Evolutionary conservation across 1,140 invertebrate genomes (phyloP), one percentile per base, ranked within the genome.

Genomic region (Aethina tumida): DNA sequence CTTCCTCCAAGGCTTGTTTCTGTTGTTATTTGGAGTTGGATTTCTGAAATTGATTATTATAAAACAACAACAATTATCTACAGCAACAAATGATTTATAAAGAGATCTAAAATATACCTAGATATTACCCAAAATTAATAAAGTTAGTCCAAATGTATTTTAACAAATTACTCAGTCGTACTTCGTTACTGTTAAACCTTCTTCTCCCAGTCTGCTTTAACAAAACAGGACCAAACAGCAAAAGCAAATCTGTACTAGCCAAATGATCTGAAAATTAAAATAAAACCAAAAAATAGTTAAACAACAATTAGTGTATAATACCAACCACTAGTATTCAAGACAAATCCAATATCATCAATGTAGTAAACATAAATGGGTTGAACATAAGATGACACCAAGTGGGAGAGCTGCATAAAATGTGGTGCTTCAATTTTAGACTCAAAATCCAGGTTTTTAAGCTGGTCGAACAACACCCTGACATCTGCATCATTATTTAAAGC

Each of bases 191-290:
- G 14, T 64, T 70, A 15, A 75, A 66, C 12, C 70, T 54, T 26
- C 74, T 59, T 19, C 73, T 62, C 2, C 69, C 65, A 38, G 74
- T 56, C 59, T 76, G 73, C 35, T 75, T 69, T 42, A 78, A 71
- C 5, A 78, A 55, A 9, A 70, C 64, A 16, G 77, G 74, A 9
- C 79, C 79, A 34, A 81, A 66, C 13, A 81, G 52, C 15, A 77
- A 68, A 3, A 79, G 58, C 35, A 81, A 58, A 49, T 81, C 77
- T 0, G 74, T 64, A 16, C 53, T 39, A 9, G 47, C 35, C 1
- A 41, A 41, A 10, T 43, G 24, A 39, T 57, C 50, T 44, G 32
- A 10, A 29, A 27, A 10, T 35, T 19, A 34, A 17, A 39, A 39
- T 22, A 4, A 25, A 15, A 14, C 17, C 13, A 24, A 35, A 37